A percentile compares a stretch with the other conserved stretches of the same genome.
Evolutionary conservation across 2,113 vertebrate genomes (phyloP).

Genomic region (Taurulus bubalis): DNA sequence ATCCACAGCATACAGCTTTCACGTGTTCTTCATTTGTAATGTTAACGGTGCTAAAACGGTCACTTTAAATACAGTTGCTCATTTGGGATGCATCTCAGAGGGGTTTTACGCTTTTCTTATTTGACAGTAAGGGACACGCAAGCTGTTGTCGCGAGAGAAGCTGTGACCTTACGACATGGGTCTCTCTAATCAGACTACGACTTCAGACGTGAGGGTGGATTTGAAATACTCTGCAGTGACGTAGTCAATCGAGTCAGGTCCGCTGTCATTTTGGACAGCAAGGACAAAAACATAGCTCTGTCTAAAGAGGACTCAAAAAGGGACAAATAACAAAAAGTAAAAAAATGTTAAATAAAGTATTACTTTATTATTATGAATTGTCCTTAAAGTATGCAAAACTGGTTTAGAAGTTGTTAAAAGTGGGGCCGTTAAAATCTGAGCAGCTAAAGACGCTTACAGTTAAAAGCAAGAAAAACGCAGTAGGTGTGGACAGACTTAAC

Average conservation of each 20-base stretch:
- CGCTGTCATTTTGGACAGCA: constrained; percentile 1
- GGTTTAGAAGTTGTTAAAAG: not conserved
- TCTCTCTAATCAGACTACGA: constrained; percentile 22
- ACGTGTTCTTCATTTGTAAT: not conserved
- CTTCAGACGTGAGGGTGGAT: not conserved
- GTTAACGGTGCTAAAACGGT: not conserved
- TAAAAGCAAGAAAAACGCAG: not conserved
- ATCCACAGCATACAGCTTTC: constrained; percentile 1
- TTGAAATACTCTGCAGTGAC: constrained; percentile 7
- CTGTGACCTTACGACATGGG: constrained; percentile 15
- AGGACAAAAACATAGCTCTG: not conserved
- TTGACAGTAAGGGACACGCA: not conserved
- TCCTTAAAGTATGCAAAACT: not conserved
- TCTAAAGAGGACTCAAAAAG: not conserved
- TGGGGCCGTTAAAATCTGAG: not conserved
- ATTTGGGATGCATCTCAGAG: not conserved
- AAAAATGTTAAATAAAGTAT: too few relatives aligned
- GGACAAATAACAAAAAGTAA: not conserved
- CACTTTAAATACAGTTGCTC: not conserved
- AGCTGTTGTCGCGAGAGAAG: not conserved
- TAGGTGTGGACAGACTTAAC: not conserved
- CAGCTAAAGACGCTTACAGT: not conserved
- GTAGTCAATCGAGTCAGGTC: not conserved
- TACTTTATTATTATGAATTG: too few relatives aligned
- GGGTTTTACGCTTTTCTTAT: not conserved